Base-by-base conservation (phyloP, 2,888 invertebrate genomes). In the Cyclophora albipunctata region DNA sequence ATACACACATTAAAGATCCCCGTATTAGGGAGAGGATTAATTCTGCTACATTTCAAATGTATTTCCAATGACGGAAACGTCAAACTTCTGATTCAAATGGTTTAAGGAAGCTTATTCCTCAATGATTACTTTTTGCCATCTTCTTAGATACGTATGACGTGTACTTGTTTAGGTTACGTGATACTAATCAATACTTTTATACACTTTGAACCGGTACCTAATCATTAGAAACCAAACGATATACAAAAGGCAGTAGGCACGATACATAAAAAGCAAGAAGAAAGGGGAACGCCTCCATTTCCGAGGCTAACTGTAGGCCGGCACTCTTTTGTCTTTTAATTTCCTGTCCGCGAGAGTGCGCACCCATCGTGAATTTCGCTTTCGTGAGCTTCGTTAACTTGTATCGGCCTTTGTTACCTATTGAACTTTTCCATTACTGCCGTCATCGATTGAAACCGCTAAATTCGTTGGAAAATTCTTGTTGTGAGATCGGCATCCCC, bases 251-350 rank as follows among this genome's bases (percentile, higher is more conserved):
- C 20, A 20, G 37, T 2, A 5, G 37, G 4, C 37, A 37, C 5
- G 37, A 37, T 2, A 37, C 37, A 37, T 37, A 37, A 37, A 37
- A 37, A 37, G 37, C 5, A 37, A 37, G 37, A 37, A 37, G 37
- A 37, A 37, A 37, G 37, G 37, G 37, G 37, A 75, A 75, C 77
- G 76, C 78, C 82, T 77, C 79, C 71, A 81, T 84, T 86, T 84
- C 83, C 84, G 79, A 81, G 69, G 69, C 78, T 77, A 80, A 78
- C 84, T 82, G 81, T 78, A 67, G 71, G 72, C 73, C 80, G 77
- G 76, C 72, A 79, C 77, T 85, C 85, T 86, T 86, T 88, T 88
- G 86, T 88, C 85, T 84, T 85, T 85, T 87, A 85, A 87, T 88
- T 87, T 87, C 87, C 86, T 84, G 84, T 75, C 80, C 80, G 74